A percentile compares a stretch with the other conserved stretches of the same genome.
Evolutionary conservation across 2,797 vertebrate genomes (phyloP).

Genomic region (Macropus fuliginosus): DNA sequence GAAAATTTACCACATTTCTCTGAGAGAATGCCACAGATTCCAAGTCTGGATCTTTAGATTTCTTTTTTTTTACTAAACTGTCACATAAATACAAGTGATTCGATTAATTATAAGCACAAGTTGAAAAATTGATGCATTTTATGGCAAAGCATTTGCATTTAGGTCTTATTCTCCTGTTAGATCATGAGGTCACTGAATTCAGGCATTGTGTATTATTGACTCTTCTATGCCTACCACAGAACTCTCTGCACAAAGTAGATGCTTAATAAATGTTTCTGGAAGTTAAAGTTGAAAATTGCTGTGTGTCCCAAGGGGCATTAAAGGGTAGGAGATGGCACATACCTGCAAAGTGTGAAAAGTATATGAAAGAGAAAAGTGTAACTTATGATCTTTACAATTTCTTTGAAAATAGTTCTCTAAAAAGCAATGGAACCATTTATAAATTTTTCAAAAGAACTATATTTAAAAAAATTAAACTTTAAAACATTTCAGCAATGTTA

Average conservation of each 20-base stretch:
- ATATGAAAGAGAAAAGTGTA: background rate
- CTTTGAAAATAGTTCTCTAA: background rate
- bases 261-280: background rate
- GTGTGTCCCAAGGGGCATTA: background rate
- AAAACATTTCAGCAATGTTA: conserved; percentile 26
- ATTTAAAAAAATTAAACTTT: conserved; percentile 40
- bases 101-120: conserved; percentile 1
- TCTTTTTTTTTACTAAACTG: background rate
- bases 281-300: background rate
- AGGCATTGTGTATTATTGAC: background rate
- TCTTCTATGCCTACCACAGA: background rate
- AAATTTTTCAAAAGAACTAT: conserved; percentile 22
- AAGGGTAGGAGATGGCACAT: background rate
- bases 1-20: conserved; percentile 26
- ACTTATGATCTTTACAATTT: background rate
- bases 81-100: background rate
- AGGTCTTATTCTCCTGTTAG: background rate
- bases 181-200: background rate
- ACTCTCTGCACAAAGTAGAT: background rate
- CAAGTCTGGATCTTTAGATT: background rate
- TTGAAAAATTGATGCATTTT: conserved; percentile 13
- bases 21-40: background rate
- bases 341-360: background rate
- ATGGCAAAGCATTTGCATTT: background rate
- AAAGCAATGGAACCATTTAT: conserved; percentile 27